Conservation (phyloP, 2,888 invertebrate species). For the Microdon myrmicae region DNA sequence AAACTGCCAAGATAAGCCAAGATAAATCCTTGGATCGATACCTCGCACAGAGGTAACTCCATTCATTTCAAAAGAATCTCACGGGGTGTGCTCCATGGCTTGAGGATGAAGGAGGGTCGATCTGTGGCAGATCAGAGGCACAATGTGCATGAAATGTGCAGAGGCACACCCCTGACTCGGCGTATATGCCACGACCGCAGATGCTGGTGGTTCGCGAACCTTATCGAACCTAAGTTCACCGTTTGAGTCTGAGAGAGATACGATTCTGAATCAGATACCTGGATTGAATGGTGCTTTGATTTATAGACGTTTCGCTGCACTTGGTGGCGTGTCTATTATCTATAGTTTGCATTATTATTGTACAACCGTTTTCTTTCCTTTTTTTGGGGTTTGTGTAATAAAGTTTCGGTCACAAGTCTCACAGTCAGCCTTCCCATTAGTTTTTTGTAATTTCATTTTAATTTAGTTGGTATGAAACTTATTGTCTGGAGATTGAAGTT, state of each 20-base stretch:
- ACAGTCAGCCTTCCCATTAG: constrained; percentile 21
- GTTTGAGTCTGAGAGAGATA: constrained; percentile 21
- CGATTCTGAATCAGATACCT: constrained; percentile 38
- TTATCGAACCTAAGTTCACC: constrained; percentile 43
- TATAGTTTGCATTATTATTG: too few relatives aligned
- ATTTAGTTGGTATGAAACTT: constrained; percentile 10
- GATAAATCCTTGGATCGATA: constrained; percentile 33
- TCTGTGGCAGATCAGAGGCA: constrained; percentile 20
- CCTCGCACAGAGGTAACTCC: constrained; percentile 1
- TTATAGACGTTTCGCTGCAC: constrained; percentile 30
- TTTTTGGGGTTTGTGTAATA: constrained; percentile 34
- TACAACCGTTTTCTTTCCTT: constrained; percentile 30
- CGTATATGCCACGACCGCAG: constrained; percentile 4
- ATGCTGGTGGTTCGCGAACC: constrained; percentile 21
- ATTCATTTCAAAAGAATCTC: constrained; percentile 22
- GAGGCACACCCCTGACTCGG: not conserved
- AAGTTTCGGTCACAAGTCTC: constrained; percentile 39
- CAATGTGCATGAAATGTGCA: constrained; percentile 40
- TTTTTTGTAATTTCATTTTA: constrained; percentile 5
- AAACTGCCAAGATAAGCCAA: constrained; percentile 26
- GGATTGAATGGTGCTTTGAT: constrained; percentile 31
- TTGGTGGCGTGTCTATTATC: constrained; percentile 2
- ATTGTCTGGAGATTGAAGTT: constrained; percentile 41
- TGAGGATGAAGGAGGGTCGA: not conserved
- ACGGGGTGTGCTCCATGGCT: constrained; percentile 1